phyloP scores from a whole-genome alignment of 2,888 invertebrate genomes.

The Machimus rusticus region DNA sequence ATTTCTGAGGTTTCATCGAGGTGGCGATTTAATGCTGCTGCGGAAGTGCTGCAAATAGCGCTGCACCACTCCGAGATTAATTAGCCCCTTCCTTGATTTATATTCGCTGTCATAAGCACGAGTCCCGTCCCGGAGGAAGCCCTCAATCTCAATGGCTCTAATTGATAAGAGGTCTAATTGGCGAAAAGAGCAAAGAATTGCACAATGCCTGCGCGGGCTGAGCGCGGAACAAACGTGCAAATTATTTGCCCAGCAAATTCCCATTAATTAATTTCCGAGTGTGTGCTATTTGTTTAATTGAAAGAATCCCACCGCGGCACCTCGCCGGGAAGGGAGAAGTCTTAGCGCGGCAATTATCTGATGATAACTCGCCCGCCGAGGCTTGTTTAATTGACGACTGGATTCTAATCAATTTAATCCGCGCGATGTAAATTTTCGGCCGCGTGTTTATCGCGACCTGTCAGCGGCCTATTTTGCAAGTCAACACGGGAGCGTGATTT shows the following conservation, averaged over 20 bases:
- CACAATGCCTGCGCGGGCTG: not conserved
- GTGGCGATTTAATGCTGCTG: not conserved
- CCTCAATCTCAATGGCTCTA: not conserved
- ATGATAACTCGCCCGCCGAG: not conserved
- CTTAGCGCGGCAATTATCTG: not conserved
- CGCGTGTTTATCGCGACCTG: not conserved
- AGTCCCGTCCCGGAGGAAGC: not conserved
- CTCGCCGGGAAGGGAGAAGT: not conserved
- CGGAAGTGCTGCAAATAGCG: not conserved
- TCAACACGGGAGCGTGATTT: not conserved
- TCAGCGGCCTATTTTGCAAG: not conserved
- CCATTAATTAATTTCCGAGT: constrained; percentile 21
- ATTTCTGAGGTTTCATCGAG: not conserved
- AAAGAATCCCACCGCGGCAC: not conserved
- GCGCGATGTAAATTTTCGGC: not conserved
- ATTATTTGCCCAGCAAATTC: not conserved
- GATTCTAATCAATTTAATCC: not conserved
- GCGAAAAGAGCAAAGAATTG: not conserved
- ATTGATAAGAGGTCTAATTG: not conserved
- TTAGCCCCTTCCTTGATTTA: not conserved
- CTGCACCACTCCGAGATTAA: not conserved
- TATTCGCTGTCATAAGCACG: not conserved
- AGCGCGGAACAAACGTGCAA: not conserved
- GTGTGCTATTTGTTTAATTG: constrained; percentile 6
- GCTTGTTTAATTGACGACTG: not conserved